Base-by-base conservation (phyloP, 92 coral and sea anemone genomes). In the Epizoanthus fatuus region DNA sequence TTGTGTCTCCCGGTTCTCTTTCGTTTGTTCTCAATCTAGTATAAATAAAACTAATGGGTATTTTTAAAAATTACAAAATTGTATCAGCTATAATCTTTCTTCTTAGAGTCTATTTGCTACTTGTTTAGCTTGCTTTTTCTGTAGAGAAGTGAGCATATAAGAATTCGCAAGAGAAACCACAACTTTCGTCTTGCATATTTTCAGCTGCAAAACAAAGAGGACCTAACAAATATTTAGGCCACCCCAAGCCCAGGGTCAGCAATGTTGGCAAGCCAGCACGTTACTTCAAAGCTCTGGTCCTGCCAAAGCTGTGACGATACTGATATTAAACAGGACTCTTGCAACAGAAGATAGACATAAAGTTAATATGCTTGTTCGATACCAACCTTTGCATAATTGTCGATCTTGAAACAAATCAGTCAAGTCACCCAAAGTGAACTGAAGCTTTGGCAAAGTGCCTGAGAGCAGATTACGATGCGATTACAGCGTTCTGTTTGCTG, bases 311-410 rank as follows among this genome's bases (percentile, higher is more conserved):
- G 10, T 12, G 53, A 49, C 12, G 53, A 49, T 10, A 10, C n/a
- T n/a, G n/a, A n/a, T 49, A 49, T 8, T 6, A 8, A 8, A n/a
- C 9, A 7, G 3, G 72, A 66, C 29, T 37, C 72, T 11, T 66
- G 72, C 4, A 32, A 15, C 2, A 66, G 20, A 37, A 17, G 12
- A 66, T 17, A 66, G 40, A 12, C 14, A 42, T 1, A 16, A 66
- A 13, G 53, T 49, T 11, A 49, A 49, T 8, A 12, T 10, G 53
- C 53, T 49, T 49, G 11, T 49, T 49, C 9, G 3, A 49, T 66
- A 58, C 81, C 57, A 14, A 76, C 81, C 81, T 76, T 59, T 76
- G 81, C 81, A 76, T 76, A 58, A 17, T 22, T 59, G 69, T 40
- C 9, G 68, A 10, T 58, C 2, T 8, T 37, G 49, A 66, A 29